These are phyloP conservation scores for Paradoxurus hermaphroditus DNA, from an alignment of 2,113 vertebrate genomes.

Conservation along the genomic window DNA sequence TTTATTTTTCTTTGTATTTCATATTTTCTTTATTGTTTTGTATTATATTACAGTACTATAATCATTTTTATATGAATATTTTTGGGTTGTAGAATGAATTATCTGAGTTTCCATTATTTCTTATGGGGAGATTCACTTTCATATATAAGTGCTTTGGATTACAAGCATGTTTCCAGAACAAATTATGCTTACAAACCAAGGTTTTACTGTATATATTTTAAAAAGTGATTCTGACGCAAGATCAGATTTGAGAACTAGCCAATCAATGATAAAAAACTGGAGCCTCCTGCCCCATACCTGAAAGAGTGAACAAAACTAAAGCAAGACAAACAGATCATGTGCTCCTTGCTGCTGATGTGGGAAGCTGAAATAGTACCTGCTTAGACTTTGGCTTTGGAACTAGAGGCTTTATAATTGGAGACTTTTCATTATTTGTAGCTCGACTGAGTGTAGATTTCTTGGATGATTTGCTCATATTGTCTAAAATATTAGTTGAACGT, in stretches of 20 bases:
- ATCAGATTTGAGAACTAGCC: not conserved
- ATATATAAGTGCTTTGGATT: too few species aligned
- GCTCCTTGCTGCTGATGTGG: not conserved
- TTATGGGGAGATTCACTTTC: too few species aligned
- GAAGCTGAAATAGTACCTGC: constrained; percentile 79
- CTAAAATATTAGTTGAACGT: constrained; percentile 88
- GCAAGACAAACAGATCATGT: not conserved
- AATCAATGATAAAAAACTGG: not conserved
- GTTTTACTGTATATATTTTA: not conserved
- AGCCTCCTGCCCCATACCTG: not conserved
- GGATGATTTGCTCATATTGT: constrained; percentile 87
- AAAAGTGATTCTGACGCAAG: not conserved
- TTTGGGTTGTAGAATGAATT: too few species aligned
- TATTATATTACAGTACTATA: too few species aligned
- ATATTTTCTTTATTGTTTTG: too few species aligned
- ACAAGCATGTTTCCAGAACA: too few species aligned
- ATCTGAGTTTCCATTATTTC: too few species aligned
- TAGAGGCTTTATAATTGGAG: constrained; percentile 92
- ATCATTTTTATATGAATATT: too few species aligned
- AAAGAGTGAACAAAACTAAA: not conserved
- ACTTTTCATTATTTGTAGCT: constrained; percentile 81
- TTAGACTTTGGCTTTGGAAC: constrained; percentile 90
- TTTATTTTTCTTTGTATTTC: too few species aligned
- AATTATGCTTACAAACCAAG: too few species aligned
- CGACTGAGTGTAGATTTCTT: constrained; percentile 82